These are phyloP conservation scores for Tortrix viridana DNA, from an alignment of 2,888 invertebrate species.

Conservation along the genomic window DNA sequence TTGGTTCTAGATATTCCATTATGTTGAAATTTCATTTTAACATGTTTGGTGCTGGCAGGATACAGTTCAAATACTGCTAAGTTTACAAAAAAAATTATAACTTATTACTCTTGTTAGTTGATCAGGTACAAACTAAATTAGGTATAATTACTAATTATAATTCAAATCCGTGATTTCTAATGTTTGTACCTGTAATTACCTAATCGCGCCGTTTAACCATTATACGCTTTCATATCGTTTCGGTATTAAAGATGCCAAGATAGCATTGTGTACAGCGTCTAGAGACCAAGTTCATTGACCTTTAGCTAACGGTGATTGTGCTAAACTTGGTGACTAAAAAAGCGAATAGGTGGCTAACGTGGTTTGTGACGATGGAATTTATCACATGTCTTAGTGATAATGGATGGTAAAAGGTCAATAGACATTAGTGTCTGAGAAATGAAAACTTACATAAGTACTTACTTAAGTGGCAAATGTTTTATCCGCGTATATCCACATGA, in stretches of 20 bases:
- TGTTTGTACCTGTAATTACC: background rate
- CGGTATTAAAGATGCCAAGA: background rate
- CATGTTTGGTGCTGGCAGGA: background rate
- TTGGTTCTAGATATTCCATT: background rate
- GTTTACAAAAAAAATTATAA: no score
- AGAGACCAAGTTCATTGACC: constrained; percentile 23
- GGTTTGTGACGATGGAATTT: no score
- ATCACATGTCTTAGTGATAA: no score
- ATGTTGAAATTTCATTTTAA: background rate
- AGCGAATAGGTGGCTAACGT: no score
- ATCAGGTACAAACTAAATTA: background rate
- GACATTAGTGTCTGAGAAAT: no score
- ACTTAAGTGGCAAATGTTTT: no score
- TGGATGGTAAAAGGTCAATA: no score
- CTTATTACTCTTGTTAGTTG: background rate
- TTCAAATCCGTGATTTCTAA: background rate
- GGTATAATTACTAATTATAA: background rate
- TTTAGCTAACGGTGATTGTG: constrained; percentile 22
- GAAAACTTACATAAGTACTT: no score
- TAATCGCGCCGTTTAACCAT: background rate
- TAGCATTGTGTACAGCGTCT: constrained; percentile 19
- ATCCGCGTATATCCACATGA: no score
- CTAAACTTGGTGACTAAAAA: no score
- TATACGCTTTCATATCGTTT: background rate
- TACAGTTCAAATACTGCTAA: no score